Evolutionary conservation across 1,140 invertebrate species (phyloP), one percentile per base, ranked within the genome.

Genomic region (Drosophila mauritiana): DNA sequence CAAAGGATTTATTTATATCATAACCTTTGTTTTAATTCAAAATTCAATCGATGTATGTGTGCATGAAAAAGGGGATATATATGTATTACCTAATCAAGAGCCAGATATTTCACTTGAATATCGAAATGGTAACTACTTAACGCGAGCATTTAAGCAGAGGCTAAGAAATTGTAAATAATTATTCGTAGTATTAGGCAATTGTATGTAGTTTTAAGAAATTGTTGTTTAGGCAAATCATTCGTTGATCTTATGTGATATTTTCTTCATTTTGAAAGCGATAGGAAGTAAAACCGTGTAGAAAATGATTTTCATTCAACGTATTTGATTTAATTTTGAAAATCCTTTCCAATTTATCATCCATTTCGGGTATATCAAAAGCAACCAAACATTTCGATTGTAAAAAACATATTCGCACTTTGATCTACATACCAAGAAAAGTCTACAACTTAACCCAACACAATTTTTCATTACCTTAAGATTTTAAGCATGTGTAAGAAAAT

Each of bases 351-450:
- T 65, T 64, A 48, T 56, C 48, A 46, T 31, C 22, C 53, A 69
- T 65, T 82, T 57, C n/a, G 46, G 54, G 65, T 83, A 88, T 86
- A 88, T 83, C 79, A 88, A 73, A 56, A 68, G 67, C 45, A 62
- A 64, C 54, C 48, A 53, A 58, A 69, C 63, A 82, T 86, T 86
- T 86, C 82, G 78, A 86, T 79, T 88, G 84, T 86, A 83, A 61
- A 80, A 85, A 68, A 63, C 64, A 75, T 63, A 72, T 69, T 63
- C 48, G 59, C 43, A 37, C 68, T 63, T 63, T 31, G 45, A 68
- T 51, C 53, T 68, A 62, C 46, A 61, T 59, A 72, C 51, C 42
- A 78, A 74, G 75, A 54, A 42, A 54, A 45, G 31, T 46, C 76
- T 62, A 51, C 63, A 61, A 45, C 46, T 31, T 46, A 43, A 37